Base-by-base conservation (phyloP, 2,113 vertebrate genomes). In the Ploceus nigricollis region DNA sequence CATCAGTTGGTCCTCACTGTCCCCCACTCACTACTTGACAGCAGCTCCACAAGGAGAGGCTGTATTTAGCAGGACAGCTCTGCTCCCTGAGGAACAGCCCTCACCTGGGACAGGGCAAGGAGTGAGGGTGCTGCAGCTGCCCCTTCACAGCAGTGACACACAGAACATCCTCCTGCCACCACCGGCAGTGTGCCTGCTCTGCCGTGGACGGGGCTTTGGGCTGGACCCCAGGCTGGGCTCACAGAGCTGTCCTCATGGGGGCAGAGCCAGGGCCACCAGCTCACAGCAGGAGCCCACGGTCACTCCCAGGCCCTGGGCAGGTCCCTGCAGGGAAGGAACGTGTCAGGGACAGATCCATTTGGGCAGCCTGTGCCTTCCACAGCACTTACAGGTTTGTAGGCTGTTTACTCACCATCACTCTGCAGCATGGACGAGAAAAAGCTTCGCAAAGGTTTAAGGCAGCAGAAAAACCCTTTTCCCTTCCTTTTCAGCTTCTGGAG, bases 221-320 rank as follows among this genome's bases (percentile, higher is more conserved):
- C 3, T 30, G 39, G 21, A 22, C 2, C 22, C 27, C 22, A 9
- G 65, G 28, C 70, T 58, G 61, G 56, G 40, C 47, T 54, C 57
- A 4, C 75, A 42, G 25, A 40, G 1, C 40, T 40, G 19, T 4
- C 19, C 45, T 4, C 5, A 3, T 0, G 11, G 23, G 2, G 40
- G 40, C 22, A n/a, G 37, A 25, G 48, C 33, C 11, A 3, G 31
- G 58, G 44, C 58, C 53, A 5, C 2, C 5, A 11, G 40, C 47
- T 8, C 2, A 3, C 2, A 16, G 69, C 18, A 10, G 3, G 3
- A 25, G 1, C 4, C 35, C 12, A 6, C 2, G 2, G 3, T 5
- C 57, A 33, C 23, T 30, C 35, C 5, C 24, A 5, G 66, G 47
- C 30, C 12, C 25, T 8, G 6, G 21, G 44, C 1, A 4, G 17